Evolutionary conservation across 2,113 vertebrate genomes (phyloP), one percentile per base, ranked within the genome.

Genomic region (Tetrax tetrax): DNA sequence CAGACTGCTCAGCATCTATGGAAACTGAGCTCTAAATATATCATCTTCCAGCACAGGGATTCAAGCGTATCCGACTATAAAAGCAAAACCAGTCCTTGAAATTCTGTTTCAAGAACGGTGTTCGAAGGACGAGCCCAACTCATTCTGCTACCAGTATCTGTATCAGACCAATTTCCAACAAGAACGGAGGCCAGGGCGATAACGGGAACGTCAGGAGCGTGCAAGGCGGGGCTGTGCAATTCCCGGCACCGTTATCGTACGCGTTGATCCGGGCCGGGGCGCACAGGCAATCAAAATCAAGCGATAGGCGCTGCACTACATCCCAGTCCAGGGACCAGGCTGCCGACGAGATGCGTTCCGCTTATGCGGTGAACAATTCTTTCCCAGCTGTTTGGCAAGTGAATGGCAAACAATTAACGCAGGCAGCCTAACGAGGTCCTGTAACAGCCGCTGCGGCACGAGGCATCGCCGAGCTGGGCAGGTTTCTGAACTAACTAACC

Each of bases 401-500:
- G 25, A 25, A 37, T 12, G 33, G 69, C 28, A 72, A 27, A 27
- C 33, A 17, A 28, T 3, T 41, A 37, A 37, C 3, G 2, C 60
- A 63, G 68, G 74, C 51, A 79, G 43, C 38, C 10, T 20, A 31
- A 6, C 29, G 12, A 21, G 41, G 70, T 4, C 12, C 22, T 3
- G 5, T 5, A 61, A 9, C 6, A 48, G 27, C 41, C 61, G 13
- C 50, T 1, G 1, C 1, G 41, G 37, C 21, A 27, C 0, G 1
- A 33, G 45, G 37, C 9, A 4, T 19, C 14, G 0, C 0, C 0
- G 1, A 51, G 54, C 1, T 5, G 38, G 59, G 50, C 50, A 35
- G 37, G 38, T 38, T 38, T 38, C 69, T 29, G 15, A 61, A 63
- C 12, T 12, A 35, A n/a, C 47, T 3, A 57, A 50, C 2, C 51